Percentiles rank a stretch among this genome's conserved stretches.
These are phyloP conservation scores for Rhaphigaster nebulosa DNA, from an alignment of 2,888 invertebrate species.

Conservation along the genomic window DNA sequence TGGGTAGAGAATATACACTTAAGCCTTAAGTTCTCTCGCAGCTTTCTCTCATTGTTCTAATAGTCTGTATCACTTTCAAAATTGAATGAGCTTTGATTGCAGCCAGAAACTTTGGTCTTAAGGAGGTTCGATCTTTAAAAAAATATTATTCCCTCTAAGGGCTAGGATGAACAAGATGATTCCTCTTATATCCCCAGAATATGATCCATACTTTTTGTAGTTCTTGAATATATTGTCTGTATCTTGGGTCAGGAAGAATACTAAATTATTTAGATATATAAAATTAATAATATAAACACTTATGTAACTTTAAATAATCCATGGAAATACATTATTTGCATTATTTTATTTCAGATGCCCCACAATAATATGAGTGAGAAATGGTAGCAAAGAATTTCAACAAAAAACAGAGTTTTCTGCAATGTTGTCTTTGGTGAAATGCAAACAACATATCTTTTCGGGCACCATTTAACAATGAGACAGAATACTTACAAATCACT, in stretches of 20 bases:
- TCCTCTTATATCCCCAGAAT: too few species aligned
- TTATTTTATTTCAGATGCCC: constrained; percentile 2
- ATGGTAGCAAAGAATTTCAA: not conserved
- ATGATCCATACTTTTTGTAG: too few species aligned
- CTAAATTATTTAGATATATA: not conserved
- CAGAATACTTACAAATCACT: not conserved
- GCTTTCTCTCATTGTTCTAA: too few species aligned
- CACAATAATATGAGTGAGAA: not conserved
- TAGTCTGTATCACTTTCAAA: too few species aligned
- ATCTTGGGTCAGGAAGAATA: not conserved
- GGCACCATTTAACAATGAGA: not conserved
- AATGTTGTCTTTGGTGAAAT: not conserved
- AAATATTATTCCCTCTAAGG: too few species aligned
- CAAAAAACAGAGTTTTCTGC: not conserved
- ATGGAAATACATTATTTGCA: not conserved
- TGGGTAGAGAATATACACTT: too few species aligned
- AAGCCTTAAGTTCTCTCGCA: too few species aligned
- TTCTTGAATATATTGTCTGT: not conserved
- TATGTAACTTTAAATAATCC: not conserved
- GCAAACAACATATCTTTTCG: not conserved
- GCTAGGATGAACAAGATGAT: too few species aligned
- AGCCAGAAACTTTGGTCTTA: not conserved
- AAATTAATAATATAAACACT: not conserved
- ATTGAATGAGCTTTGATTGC: too few species aligned
- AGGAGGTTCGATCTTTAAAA: too few species aligned